Conservation (phyloP, 2,888 invertebrate genomes). For the Erebia aethiops region DNA sequence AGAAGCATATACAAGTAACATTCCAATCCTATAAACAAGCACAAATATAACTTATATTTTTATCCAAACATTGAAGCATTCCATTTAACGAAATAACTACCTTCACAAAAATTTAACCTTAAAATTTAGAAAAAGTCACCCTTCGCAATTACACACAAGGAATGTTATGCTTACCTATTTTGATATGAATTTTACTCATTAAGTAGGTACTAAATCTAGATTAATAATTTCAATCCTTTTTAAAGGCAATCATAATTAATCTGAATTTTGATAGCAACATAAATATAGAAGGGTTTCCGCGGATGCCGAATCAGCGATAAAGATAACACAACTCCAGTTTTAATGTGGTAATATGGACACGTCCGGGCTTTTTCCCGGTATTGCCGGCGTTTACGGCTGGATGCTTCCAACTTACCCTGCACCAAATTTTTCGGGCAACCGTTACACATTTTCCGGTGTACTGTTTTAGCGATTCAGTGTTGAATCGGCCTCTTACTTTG, state of each 20-base stretch:
- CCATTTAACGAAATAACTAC: too few species aligned
- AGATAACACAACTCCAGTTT: constrained; percentile 51
- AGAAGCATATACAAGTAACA: too few species aligned
- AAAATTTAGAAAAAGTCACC: too few species aligned
- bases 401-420: constrained; percentile 43
- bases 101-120: too few species aligned
- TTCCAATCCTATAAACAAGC: too few species aligned
- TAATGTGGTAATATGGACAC: constrained; percentile 50
- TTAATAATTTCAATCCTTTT: constrained; percentile 25
- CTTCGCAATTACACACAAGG: too few species aligned
- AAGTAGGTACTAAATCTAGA: constrained; percentile 12
- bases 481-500: constrained; percentile 17
- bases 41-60: too few species aligned
- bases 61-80: too few species aligned
- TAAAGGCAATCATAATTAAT: constrained; percentile 36
- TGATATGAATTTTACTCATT: too few species aligned
- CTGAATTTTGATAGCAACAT: constrained; percentile 43
- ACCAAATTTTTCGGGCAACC: constrained; percentile 40
- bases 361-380: constrained; percentile 46
- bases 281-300: constrained; percentile 43
- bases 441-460: constrained; percentile 40
- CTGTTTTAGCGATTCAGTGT: constrained; percentile 22
- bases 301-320: constrained; percentile 41
- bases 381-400: constrained; percentile 43
- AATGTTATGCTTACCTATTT: too few species aligned